Base-by-base conservation (phyloP, 1,140 invertebrate genomes). In the Ctenoplectra terminalis region DNA sequence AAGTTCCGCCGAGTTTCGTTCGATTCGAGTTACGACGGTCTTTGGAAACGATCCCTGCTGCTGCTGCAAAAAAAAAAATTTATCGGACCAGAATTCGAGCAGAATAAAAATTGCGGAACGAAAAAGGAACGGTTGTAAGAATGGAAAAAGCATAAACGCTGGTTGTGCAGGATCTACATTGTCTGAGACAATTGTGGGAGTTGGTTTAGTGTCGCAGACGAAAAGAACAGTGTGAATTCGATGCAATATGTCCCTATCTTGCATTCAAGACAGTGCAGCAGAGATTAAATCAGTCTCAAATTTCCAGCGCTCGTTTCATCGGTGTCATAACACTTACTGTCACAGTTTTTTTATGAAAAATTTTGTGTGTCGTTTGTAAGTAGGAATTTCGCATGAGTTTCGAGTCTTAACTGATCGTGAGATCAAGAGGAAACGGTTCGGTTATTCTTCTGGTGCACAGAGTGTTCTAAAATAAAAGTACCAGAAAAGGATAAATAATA, bases 171-270 rank as follows among this genome's bases (percentile, higher is more conserved):
- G 26, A 40, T 26, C 54, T 29, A 29, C 43, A 56, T 58, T 31
- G 34, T 52, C 54, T 9, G 17, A 43, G 20, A 58, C 70, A 72
- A 72, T 72, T 29, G 67, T 72, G 52, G 26, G 70, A 58, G 20
- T 31, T 31, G 20, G 26, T 26, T 17, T n/a, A 23, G 31, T 29
- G 37, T 23, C 37, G 54, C 26, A 29, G n/a, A 52, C 31, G 48
- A 71, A 54, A 56, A n/a, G 37, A 23, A 13, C 60, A 40, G 23
- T 37, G 43, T 26, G 20, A 64, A 75, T 31, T 73, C 20, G 23
- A 43, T 31, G 26, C 37, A 40, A 60, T 31, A 46, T 13, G 34
- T 29, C 15, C 13, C 3, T 37, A 23, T 46, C 13, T 46, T n/a
- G 40, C 13, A 46, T 31, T 31, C 40, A 46, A 34, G 11, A 17